A percentile compares a stretch with the other conserved stretches of the same genome.
Conservation (phyloP, 2,797 vertebrate genomes). For the Arctocebus calabarensis region DNA sequence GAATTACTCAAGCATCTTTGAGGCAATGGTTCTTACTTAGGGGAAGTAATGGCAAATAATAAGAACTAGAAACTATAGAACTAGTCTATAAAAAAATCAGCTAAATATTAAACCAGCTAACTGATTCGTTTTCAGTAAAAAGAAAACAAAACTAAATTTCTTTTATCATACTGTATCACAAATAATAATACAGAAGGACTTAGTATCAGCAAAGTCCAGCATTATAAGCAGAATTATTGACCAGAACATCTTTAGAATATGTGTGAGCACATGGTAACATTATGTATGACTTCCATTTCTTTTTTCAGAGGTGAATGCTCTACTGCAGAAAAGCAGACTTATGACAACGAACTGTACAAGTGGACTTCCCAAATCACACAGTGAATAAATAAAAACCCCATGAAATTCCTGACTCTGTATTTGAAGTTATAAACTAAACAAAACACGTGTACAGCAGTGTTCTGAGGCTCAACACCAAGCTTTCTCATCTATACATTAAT, state of each 20-base stretch:
- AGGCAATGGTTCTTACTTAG: neutral
- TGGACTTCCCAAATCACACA: neutral
- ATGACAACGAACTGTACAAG: conserved; percentile 37
- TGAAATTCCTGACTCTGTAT: conserved; percentile 10
- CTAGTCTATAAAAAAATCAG: neutral
- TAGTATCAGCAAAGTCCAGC: neutral
- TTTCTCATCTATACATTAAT: neutral
- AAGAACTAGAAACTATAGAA: neutral
- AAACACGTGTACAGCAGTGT: neutral
- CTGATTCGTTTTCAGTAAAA: neutral
- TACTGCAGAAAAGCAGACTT: conserved; percentile 24
- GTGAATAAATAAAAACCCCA: conserved; percentile 36
- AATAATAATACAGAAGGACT: conserved; percentile 11
- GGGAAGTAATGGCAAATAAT: neutral
- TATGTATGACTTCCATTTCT: neutral
- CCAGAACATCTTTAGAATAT: neutral
- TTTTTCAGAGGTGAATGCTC: neutral
- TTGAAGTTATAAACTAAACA: conserved; percentile 47
- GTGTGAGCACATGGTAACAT: neutral
- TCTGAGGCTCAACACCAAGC: neutral
- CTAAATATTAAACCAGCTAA: conserved; percentile 37
- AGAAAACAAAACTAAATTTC: conserved; percentile 48
- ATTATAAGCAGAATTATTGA: neutral
- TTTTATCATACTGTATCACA: neutral
- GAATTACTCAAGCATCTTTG: neutral